Evolutionary conservation across 2,888 invertebrate genomes (phyloP).

Genomic region (Noctua comes): DNA sequence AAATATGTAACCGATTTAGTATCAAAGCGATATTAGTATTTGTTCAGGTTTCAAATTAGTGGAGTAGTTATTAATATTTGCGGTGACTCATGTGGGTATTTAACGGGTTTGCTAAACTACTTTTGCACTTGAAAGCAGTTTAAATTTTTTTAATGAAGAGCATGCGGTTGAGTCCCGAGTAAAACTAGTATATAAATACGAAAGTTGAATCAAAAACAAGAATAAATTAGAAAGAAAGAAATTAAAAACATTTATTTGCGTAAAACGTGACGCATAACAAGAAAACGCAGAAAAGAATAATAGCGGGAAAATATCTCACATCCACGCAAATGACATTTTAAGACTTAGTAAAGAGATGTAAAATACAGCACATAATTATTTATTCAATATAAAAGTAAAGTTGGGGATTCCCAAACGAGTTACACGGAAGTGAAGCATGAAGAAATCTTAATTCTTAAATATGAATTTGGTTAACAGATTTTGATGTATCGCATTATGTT

Average conservation of each 20-base stretch:
- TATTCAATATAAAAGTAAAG: not conserved
- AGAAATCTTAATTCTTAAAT: slow-evolving; percentile 4
- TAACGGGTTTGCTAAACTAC: not conserved
- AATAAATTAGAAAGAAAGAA: not conserved
- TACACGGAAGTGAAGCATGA: not conserved
- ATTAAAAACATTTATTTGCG: not conserved
- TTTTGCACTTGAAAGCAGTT: not conserved
- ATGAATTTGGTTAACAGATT: slow-evolving; percentile 30
- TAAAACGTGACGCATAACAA: not conserved
- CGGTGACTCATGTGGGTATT: not conserved
- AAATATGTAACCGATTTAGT: not conserved
- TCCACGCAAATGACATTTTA: not conserved
- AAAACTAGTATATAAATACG: not conserved
- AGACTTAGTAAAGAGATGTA: not conserved
- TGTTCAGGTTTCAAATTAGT: not conserved
- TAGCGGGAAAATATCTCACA: not conserved
- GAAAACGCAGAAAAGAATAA: not conserved
- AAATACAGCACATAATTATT: not conserved
- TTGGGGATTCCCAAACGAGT: not conserved
- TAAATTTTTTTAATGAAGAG: not conserved
- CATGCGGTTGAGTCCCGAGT: not conserved
- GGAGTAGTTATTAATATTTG: not conserved
- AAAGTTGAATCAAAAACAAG: not conserved
- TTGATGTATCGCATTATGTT: not conserved
- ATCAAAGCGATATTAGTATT: not conserved